phyloP scores from a whole-genome alignment of 1,140 invertebrate species.

The Charaxes varanes region DNA sequence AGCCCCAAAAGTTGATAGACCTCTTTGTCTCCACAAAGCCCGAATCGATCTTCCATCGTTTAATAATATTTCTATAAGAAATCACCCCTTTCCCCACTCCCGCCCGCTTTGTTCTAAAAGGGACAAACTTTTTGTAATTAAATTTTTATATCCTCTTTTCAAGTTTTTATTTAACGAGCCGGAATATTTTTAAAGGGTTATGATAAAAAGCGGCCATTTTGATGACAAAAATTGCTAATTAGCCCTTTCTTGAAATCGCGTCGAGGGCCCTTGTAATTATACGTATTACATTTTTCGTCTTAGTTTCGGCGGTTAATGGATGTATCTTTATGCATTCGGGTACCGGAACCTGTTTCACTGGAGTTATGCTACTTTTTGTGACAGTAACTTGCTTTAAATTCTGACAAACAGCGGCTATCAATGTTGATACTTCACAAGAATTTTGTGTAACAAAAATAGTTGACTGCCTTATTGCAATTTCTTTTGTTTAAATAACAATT shows the following conservation, averaged over 20 bases:
- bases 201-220: conserved; percentile 27
- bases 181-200: conserved; percentile 39
- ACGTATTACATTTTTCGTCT: conserved; percentile 11
- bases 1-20: conserved; percentile 40
- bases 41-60: conserved; percentile 52
- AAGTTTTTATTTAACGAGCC: conserved; percentile 34
- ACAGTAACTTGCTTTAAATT: too few species aligned
- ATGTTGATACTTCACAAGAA: too few species aligned
- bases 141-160: conserved; percentile 52
- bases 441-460: too few species aligned
- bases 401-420: too few species aligned
- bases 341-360: too few species aligned
- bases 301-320: not conserved
- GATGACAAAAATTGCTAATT: conserved; percentile 26
- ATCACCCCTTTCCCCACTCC: conserved; percentile 33
- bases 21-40: conserved; percentile 36
- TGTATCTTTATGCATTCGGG: not conserved
- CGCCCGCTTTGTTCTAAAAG: conserved; percentile 44
- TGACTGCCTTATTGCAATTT: too few species aligned
- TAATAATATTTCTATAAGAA: conserved; percentile 59
- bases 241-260: conserved; percentile 15
- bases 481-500: too few species aligned
- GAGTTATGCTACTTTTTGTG: conserved; percentile 6
- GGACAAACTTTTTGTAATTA: conserved; percentile 58
- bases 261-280: conserved; percentile 15